Percentiles rank a stretch among this genome's conserved stretches.
These are phyloP conservation scores for Oophaga sylvatica DNA, from an alignment of 2,797 vertebrate genomes.

Conservation along the genomic window DNA sequence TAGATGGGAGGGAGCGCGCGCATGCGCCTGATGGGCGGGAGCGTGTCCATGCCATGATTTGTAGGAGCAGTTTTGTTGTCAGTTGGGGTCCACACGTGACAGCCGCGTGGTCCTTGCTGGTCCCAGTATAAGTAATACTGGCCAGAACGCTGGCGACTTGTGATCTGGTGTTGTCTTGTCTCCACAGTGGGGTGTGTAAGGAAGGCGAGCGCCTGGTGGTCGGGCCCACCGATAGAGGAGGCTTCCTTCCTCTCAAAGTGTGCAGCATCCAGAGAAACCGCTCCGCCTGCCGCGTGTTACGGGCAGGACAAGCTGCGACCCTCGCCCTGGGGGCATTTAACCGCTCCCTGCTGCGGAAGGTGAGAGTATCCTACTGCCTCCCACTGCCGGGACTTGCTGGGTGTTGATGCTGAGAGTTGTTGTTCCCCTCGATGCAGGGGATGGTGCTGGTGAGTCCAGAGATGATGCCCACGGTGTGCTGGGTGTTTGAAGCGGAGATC, in stretches of 20 bases:
- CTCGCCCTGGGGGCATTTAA: constrained; percentile 91
- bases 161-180: not conserved
- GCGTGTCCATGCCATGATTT: too few species aligned
- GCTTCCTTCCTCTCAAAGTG: constrained; percentile 88
- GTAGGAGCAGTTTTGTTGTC: too few species aligned
- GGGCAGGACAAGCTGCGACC: constrained; percentile 94
- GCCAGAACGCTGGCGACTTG: not conserved
- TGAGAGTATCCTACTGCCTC: constrained; percentile 64
- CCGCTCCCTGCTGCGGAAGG: constrained; percentile 92
- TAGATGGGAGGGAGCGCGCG: too few species aligned
- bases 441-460: constrained; percentile 99
- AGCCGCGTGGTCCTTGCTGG: not conserved
- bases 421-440: constrained; percentile 76
- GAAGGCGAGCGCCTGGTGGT: constrained; percentile 94
- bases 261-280: constrained; percentile 98
- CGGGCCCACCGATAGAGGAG: constrained; percentile 89
- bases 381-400: not conserved
- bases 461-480: constrained; percentile 97
- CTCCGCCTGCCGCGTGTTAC: constrained; percentile 90
- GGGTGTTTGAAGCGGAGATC: constrained; percentile 94
- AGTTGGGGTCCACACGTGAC: too few species aligned
- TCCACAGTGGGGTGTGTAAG: constrained; percentile 90
- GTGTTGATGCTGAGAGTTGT: not conserved
- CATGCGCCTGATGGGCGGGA: too few species aligned
- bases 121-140: not conserved